Conservation (phyloP, 2,113 vertebrate species). For the Morone saxatilis region DNA sequence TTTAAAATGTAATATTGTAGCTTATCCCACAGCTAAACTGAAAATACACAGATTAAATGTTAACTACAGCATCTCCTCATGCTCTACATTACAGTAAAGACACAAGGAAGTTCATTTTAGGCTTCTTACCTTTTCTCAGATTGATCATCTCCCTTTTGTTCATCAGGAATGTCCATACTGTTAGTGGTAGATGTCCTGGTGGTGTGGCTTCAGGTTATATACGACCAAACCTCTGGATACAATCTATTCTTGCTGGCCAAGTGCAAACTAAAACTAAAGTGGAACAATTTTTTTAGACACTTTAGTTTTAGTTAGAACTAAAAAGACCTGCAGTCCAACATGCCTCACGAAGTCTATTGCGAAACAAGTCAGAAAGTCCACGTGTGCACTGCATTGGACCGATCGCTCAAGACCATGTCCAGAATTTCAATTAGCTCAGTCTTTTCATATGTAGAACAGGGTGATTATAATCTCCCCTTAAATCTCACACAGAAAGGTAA, state of each 20-base stretch:
- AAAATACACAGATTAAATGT: background rate
- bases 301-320: background rate
- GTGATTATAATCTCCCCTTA: conserved; percentile 15
- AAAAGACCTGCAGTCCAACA: background rate
- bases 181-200: background rate
- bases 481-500: conserved; percentile 19
- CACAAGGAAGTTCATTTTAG: background rate
- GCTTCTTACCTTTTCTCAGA: conserved; percentile 54
- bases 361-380: conserved; percentile 31
- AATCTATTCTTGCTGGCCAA: background rate
- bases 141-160: conserved; percentile 22
- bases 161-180: conserved; percentile 11
- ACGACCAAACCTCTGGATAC: background rate
- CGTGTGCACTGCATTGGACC: conserved; percentile 16
- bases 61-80: background rate
- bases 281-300: background rate
- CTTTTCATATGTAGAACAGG: conserved; percentile 59
- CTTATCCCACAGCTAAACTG: background rate
- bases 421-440: conserved; percentile 62
- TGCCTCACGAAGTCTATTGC: background rate
- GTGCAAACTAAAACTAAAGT: too few species aligned
- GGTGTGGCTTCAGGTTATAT: conserved; percentile 6
- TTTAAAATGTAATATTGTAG: background rate
- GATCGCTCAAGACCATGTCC: conserved; percentile 54
- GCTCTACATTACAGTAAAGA: background rate